These are phyloP conservation scores for Fratercula arctica DNA, from an alignment of 2,797 vertebrate species.

Conservation along the genomic window DNA sequence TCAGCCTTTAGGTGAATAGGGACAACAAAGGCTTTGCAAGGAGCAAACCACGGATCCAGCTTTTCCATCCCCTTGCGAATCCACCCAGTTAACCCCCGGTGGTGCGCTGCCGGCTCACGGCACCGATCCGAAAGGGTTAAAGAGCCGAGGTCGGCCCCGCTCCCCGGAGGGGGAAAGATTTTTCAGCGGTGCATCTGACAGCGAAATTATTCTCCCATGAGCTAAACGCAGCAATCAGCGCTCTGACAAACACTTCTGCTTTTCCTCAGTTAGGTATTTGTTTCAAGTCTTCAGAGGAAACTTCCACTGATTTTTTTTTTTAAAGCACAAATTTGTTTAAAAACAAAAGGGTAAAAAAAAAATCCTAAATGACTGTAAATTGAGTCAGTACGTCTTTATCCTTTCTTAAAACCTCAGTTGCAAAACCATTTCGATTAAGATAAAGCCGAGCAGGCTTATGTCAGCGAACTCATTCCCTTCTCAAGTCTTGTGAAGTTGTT, in stretches of 20 bases:
- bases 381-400: slow-evolving; percentile 6
- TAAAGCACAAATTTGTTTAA: slow-evolving; percentile 28
- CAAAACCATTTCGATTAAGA: slow-evolving; percentile 19
- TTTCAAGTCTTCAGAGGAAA: slow-evolving; percentile 58
- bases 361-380: neutral
- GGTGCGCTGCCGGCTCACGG: neutral
- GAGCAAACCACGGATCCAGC: neutral
- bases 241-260: slow-evolving; percentile 70
- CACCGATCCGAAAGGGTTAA: slow-evolving; percentile 40
- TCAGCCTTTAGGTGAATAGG: neutral
- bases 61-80: neutral
- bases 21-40: neutral
- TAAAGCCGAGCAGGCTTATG: neutral
- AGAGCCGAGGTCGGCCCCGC: neutral
- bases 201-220: slow-evolving; percentile 69
- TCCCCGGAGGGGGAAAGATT: slow-evolving; percentile 34
- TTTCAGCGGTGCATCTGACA: slow-evolving; percentile 61
- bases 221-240: slow-evolving; percentile 65
- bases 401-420: neutral
- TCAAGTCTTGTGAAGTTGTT: neutral
- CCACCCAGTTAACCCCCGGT: neutral
- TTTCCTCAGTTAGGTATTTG: slow-evolving; percentile 61
- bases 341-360: neutral
- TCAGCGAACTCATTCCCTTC: neutral
- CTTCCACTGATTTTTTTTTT: neutral